A percentile compares a stretch with the other conserved stretches of the same genome.
These are phyloP conservation scores for Diuraphis noxia DNA, from an alignment of 1,140 invertebrate species.

Conservation along the genomic window DNA sequence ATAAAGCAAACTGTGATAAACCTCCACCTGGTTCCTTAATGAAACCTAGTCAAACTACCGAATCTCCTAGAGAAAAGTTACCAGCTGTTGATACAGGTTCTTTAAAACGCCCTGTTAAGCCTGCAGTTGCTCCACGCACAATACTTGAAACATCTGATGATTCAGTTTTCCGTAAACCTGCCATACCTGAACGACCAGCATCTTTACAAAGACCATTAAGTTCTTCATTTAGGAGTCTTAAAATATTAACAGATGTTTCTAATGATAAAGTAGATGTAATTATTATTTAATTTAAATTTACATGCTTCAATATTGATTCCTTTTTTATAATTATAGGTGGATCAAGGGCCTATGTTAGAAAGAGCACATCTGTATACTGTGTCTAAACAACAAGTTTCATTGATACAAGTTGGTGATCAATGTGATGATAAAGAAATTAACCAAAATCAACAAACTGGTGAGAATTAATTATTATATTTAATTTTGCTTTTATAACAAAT, in stretches of 20 bases:
- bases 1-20: slow-evolving; percentile 43
- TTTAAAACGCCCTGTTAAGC: slow-evolving; percentile 52
- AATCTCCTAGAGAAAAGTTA: slow-evolving; percentile 40
- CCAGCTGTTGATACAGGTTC: slow-evolving; percentile 4
- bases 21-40: slow-evolving; percentile 26
- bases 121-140: slow-evolving; percentile 57
- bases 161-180: slow-evolving; percentile 64
- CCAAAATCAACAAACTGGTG: slow-evolving; percentile 36
- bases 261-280: slow-evolving; percentile 48
- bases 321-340: slow-evolving; percentile 38
- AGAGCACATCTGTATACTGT: slow-evolving; percentile 70
- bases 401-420: slow-evolving; percentile 64
- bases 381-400: slow-evolving; percentile 72
- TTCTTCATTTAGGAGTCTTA: slow-evolving; percentile 57
- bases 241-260: slow-evolving; percentile 37
- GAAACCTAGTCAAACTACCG: slow-evolving; percentile 34
- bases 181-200: slow-evolving; percentile 73
- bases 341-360: slow-evolving; percentile 62
- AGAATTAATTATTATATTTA: not conserved
- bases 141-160: slow-evolving; percentile 54
- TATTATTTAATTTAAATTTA: not conserved
- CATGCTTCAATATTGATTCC: not conserved
- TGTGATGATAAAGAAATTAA: slow-evolving; percentile 35
- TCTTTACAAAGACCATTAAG: slow-evolving; percentile 65
- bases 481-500: not conserved